Base-by-base conservation (phyloP, 1,140 invertebrate species). In the Copidosoma floridanum region DNA sequence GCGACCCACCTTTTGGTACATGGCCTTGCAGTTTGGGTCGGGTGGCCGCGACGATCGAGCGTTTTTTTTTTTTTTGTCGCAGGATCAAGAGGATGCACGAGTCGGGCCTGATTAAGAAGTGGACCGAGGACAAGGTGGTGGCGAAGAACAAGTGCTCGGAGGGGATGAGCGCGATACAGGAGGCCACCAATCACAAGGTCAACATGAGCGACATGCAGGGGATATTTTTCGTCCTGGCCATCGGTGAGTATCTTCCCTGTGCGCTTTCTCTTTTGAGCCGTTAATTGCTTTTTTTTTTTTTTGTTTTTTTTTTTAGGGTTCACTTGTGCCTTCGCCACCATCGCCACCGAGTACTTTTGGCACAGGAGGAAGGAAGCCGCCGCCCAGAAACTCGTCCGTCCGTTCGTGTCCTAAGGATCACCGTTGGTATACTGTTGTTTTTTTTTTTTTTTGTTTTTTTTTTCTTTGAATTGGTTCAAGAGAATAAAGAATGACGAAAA, bases 171-270 rank as follows among this genome's bases (percentile, higher is more conserved):
- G 74, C 79, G 44, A 79, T 80, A 52, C 81, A 84, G 6, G 88
- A 88, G 74, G 89, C 88, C 7, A 86, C 86, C 26, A 93, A 92
- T 71, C 90, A 93, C 67, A 92, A 89, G 48, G 91, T 95, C 3
- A 90, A 92, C 69, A 82, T 94, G 63, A 82, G 88, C 54, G 92
- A 95, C 68, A 95, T 95, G 92, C 90, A 94, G 74, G 93, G 92
- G 26, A 93, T 89, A 41, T 93, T 93, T 80, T 91, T 91, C 63
- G 85, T 93, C 0, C 75, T 94, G 3, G 84, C 89, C 60, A 76
- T 92, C 26, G 90, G 91, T 90, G 84, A 74, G 59, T 32, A 12
- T 32, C 29, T 32, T 32, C 6, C 29, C 29, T 12, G 29, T 32
- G 6, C 29, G 29, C 12, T 32, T 32, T 6, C 12, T 32, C 29